Base-by-base conservation (phyloP, 2,113 vertebrate genomes). In the Polypterus senegalus region DNA sequence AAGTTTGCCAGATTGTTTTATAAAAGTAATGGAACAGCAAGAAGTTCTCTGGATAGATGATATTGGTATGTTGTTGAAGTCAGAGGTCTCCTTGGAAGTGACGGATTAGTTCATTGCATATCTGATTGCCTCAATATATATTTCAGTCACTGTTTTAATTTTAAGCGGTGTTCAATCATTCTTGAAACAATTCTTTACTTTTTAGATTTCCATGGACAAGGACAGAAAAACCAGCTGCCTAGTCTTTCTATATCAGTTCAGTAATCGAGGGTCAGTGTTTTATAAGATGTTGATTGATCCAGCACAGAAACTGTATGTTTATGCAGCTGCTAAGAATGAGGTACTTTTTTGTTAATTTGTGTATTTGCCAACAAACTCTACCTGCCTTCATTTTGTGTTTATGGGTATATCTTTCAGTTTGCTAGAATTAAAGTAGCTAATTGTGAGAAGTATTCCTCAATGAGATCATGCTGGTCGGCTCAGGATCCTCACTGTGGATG, bases 401-500 rank as follows among this genome's bases (percentile, higher is more conserved):
- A 48, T 46, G 70, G 61, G 76, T 73, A 67, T 66, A 47, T 77
- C 66, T 73, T 79, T n/a, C 56, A 98, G 95, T 76, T 97, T 58
- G 83, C 66, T 68, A 86, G 86, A 65, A 77, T 94, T 44, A 80
- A 66, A 5, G 84, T 92, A 62, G 82, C 89, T 53, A 77, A 82
- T 44, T 98, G 95, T 49, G 8, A 46, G 66, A 76, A 69, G 49
- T 79, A 82, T 11, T 54, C 47, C 60, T 81, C 76, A 6, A 66
- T 89, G 64, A 61, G 53, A 49, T 66, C 74, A n/a, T 98, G 92
- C 69, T 82, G 90, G 68, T 71, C 79, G 68, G 86, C 88, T 46
- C 74, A 81, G 73, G 95, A 97, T 77, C 92, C 94, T 8, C 65
- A 83, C 75, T 98, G 95, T 68, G 90, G 90, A 7, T 98, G 94